These are phyloP conservation scores for Spheniscus mendiculus DNA, from an alignment of 2,113 vertebrate species.

Conservation along the genomic window DNA sequence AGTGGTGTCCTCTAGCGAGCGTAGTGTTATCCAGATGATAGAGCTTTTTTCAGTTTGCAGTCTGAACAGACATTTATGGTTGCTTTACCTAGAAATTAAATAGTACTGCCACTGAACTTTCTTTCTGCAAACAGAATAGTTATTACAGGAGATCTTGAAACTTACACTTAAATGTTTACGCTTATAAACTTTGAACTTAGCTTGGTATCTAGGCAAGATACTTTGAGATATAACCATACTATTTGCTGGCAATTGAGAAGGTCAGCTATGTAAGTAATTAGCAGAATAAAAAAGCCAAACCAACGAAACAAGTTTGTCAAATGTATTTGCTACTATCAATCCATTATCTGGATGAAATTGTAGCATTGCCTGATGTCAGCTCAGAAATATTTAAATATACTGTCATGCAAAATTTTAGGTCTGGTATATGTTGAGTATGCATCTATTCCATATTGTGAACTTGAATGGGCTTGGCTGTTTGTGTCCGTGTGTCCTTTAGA, in stretches of 20 bases:
- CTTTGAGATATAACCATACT: neutral
- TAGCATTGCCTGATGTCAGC: neutral
- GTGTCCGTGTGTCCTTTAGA: neutral
- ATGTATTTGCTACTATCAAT: neutral
- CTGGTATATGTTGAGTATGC: neutral
- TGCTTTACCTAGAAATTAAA: neutral
- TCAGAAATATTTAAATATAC: neutral
- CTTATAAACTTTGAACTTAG: neutral
- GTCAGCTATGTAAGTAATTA: neutral
- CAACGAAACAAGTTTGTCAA: neutral
- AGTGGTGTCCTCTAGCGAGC: neutral
- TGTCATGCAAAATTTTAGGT: neutral
- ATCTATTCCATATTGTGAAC: neutral
- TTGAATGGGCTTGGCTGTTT: neutral
- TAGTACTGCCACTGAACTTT: neutral
- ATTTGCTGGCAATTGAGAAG: neutral
- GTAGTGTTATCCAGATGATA: neutral
- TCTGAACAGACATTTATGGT: neutral
- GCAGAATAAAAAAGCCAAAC: neutral
- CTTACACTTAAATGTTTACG: neutral
- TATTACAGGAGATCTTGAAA: neutral
- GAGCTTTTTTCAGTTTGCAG: neutral
- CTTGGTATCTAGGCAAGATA: neutral
- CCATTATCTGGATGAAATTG: neutral
- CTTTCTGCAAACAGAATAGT: neutral